Evolutionary conservation across 2,888 invertebrate species (phyloP).

Genomic region (Leucozona laternaria): DNA sequence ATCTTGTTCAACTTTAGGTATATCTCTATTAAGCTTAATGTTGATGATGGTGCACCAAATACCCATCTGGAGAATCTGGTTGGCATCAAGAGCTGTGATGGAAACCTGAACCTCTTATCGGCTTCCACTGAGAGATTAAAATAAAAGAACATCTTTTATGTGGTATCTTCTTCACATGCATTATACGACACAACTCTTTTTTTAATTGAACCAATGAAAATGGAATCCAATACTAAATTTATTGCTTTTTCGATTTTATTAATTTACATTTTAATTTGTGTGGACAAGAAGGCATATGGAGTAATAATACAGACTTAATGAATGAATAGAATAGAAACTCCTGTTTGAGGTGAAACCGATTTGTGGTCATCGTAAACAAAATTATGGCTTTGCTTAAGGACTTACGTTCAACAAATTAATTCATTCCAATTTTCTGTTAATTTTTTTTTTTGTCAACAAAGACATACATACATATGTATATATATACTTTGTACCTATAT

Average conservation of each 20-base stretch:
- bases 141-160: slow-evolving; percentile 7
- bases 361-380: slow-evolving; percentile 2
- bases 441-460: not conserved
- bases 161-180: slow-evolving; percentile 46
- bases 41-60: slow-evolving; percentile 10
- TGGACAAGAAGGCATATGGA: slow-evolving; percentile 1
- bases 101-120: slow-evolving; percentile 51
- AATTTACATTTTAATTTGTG: slow-evolving; percentile 64
- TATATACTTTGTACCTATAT: no score
- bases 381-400: slow-evolving; percentile 7
- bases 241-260: slow-evolving; percentile 24
- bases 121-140: not conserved
- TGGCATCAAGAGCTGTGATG: slow-evolving; percentile 12
- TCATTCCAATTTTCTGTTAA: not conserved
- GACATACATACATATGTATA: no score
- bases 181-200: slow-evolving; percentile 49
- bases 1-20: slow-evolving; percentile 47
- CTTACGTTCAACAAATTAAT: slow-evolving; percentile 19
- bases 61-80: slow-evolving; percentile 29
- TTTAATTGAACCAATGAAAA: slow-evolving; percentile 44
- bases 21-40: slow-evolving; percentile 29
- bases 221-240: slow-evolving; percentile 52
- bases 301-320: no score
- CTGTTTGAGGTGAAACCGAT: not conserved
- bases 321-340: not conserved